Evolutionary conservation across 2,113 vertebrate species (phyloP).

Genomic region (Gavialis gangeticus): DNA sequence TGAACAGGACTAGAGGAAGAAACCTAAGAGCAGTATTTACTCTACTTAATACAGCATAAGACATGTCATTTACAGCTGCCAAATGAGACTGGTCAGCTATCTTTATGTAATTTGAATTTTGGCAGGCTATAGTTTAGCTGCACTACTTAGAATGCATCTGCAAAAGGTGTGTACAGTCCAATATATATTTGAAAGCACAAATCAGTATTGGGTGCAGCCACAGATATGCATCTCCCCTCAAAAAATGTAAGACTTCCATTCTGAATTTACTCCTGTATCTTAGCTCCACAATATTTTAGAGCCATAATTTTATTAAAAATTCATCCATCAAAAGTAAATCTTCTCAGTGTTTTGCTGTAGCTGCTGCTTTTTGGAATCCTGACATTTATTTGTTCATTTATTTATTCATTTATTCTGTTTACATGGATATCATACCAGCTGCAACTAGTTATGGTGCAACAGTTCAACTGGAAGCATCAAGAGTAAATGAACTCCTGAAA

Average conservation of each 20-base stretch:
- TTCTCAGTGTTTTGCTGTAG: not conserved
- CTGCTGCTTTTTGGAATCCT: not conserved
- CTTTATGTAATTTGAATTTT: not conserved
- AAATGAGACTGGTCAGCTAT: fast-evolving
- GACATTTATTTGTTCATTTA: not conserved
- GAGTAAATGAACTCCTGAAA: not conserved
- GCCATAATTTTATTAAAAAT: not conserved
- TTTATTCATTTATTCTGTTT: not conserved
- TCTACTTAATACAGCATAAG: not conserved
- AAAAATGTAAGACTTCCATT: not conserved
- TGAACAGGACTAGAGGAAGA: not conserved
- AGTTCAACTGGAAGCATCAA: not conserved
- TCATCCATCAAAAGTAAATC: not conserved
- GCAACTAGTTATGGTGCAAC: not conserved
- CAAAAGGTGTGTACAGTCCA: too few relatives aligned
- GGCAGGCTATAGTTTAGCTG: not conserved
- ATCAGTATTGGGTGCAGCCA: too few relatives aligned
- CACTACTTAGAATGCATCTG: not conserved
- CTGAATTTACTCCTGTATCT: not conserved
- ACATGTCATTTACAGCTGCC: not conserved
- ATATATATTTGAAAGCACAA: too few relatives aligned
- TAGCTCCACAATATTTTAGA: not conserved
- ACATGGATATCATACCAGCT: not conserved
- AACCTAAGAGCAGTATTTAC: not conserved
- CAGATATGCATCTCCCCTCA: too few relatives aligned